phyloP scores from a whole-genome alignment of 2,113 vertebrate species.

The Cyanistes caeruleus region DNA sequence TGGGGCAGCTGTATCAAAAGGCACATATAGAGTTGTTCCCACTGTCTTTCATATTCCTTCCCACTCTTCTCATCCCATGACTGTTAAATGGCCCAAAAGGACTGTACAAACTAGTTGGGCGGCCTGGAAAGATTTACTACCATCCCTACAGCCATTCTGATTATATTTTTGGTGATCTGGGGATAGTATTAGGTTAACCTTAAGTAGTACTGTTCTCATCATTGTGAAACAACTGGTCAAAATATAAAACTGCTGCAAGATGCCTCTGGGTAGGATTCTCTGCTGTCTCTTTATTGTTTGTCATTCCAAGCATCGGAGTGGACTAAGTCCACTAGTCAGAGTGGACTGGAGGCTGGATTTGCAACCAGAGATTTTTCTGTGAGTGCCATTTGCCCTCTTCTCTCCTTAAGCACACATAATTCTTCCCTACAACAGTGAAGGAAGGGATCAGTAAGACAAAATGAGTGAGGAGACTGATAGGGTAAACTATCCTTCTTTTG shows the following conservation, averaged over 20 bases:
- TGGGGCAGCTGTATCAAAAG: rapidly evolving
- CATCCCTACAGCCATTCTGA: not conserved
- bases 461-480: not conserved
- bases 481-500: not conserved
- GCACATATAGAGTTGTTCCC: not conserved
- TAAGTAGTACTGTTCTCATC: not conserved
- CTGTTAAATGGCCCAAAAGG: not conserved
- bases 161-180: not conserved
- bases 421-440: not conserved
- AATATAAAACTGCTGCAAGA: not conserved
- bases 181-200: not conserved
- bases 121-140: not conserved
- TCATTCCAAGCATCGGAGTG: not conserved
- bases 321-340: not conserved
- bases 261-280: not conserved
- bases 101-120: rapidly evolving
- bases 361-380: not conserved
- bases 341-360: not conserved
- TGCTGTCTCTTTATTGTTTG: not conserved
- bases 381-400: not conserved
- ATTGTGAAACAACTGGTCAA: not conserved
- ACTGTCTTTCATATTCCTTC: not conserved
- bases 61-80: not conserved
- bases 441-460: not conserved
- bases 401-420: not conserved